phyloP scores from a whole-genome alignment of 1,140 invertebrate genomes.

The Acromyrmex heyeri region DNA sequence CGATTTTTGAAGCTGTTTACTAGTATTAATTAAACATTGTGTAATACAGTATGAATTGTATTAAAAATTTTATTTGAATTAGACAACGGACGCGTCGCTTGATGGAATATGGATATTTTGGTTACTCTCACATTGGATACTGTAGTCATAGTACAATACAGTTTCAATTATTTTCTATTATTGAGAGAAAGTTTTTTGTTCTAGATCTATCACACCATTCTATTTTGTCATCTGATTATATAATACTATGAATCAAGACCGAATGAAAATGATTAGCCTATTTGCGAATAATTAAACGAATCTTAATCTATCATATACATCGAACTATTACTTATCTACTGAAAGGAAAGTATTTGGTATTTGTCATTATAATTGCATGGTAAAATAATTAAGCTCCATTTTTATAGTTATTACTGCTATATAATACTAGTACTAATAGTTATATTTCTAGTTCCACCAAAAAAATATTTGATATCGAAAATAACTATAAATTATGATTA shows the following conservation, averaged over 20 bases:
- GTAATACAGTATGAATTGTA: neutral
- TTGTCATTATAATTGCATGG: no score
- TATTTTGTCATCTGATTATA: neutral
- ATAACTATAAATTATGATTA: no score
- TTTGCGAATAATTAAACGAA: conserved; percentile 1
- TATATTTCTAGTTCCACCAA: no score
- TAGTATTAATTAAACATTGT: neutral
- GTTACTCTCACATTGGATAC: neutral
- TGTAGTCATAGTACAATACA: neutral
- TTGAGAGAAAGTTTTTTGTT: neutral
- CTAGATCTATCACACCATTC: neutral
- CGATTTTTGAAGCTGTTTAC: neutral
- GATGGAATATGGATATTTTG: neutral
- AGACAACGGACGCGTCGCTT: neutral
- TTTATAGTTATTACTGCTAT: no score
- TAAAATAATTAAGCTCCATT: no score
- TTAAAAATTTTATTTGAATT: conserved; percentile 2
- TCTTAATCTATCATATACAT: neutral
- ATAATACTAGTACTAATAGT: no score
- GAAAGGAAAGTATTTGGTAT: no score
- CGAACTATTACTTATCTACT: no score
- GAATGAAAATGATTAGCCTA: neutral
- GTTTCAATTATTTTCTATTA: neutral
- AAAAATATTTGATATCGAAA: no score
- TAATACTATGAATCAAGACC: neutral